Evolutionary conservation across 2,888 invertebrate genomes (phyloP), one percentile per base, ranked within the genome.

Genomic region (Pyrgus malvae): DNA sequence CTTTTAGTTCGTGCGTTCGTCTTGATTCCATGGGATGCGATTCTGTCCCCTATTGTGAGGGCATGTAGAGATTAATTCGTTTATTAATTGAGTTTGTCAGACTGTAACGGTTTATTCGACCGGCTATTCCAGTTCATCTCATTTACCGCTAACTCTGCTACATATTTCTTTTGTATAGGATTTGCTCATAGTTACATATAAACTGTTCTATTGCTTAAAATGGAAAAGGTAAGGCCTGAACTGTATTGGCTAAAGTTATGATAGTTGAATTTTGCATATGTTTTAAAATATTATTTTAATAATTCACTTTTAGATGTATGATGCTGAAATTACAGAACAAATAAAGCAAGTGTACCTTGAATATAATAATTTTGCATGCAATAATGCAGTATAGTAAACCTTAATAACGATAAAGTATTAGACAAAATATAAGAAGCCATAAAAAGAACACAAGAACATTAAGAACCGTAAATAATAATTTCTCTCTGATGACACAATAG

Each of bases 51-150:
- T 65, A 63, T 60, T 54, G 57, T 56, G 17, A 46, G 31, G 53
- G 53, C 38, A 38, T 31, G 38, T 54, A 41, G 48, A 56, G 67
- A 66, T 68, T 67, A 71, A 67, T 65, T 66, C 58, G 62, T 65
- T 49, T 58, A 78, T 81, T 86, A 85, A 83, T 86, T 85, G 76
- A 70, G 74, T 72, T 72, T 72, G 75, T 77, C 77, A 74, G 74
- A 63, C 68, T 63, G 67, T 86, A 88, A 87, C 88, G 85, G 88
- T 78, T 60, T 70, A 72, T 72, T 64, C 66, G 74, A 78, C 78
- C 80, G 80, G 80, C 80, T 74, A 80, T 82, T 83, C 87, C 80
- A 80, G 85, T 83, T 83, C 79, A 77, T 72, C 76, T 72, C 57
- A 67, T 69, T 74, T 78, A 83, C 86, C 86, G 87, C 77, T 87